These are phyloP conservation scores for Dryobota labecula DNA, from an alignment of 2,888 invertebrate species.

Conservation along the genomic window DNA sequence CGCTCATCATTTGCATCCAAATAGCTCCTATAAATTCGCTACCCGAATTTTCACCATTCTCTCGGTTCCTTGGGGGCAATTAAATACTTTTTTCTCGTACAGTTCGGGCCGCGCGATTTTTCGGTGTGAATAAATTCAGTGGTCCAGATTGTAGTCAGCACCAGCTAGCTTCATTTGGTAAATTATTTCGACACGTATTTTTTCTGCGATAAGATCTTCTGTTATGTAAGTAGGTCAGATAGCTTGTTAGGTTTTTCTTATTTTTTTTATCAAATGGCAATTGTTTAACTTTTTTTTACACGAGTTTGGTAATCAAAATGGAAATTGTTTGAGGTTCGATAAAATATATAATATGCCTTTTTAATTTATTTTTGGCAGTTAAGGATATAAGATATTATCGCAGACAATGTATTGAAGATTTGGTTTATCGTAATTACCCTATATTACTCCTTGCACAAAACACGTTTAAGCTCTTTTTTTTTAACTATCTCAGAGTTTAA, in stretches of 20 bases:
- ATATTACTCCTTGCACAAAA: background rate
- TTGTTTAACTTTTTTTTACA: background rate
- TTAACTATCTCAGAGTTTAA: too few species aligned
- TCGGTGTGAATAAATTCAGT: constrained; percentile 84
- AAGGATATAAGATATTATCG: background rate
- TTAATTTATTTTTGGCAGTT: background rate
- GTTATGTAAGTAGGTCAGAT: constrained; percentile 39
- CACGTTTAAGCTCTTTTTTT: too few species aligned
- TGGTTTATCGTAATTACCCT: background rate
- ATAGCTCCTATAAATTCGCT: constrained; percentile 90
- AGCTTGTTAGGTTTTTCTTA: background rate
- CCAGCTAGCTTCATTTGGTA: constrained; percentile 81
- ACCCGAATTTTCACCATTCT: constrained; percentile 89
- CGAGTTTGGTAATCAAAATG: too few species aligned
- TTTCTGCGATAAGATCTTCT: constrained; percentile 55
- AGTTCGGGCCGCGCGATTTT: constrained; percentile 80
- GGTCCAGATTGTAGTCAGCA: constrained; percentile 83
- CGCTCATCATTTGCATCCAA: constrained; percentile 90
- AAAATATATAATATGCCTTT: too few species aligned
- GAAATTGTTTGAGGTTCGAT: too few species aligned
- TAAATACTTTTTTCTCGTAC: constrained; percentile 87
- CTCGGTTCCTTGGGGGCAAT: constrained; percentile 88
- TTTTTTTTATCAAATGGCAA: background rate
- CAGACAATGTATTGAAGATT: background rate
- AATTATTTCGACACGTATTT: constrained; percentile 78